These are phyloP conservation scores for Poeciliopsis turneri DNA, from an alignment of 2,797 vertebrate genomes.

Conservation along the genomic window DNA sequence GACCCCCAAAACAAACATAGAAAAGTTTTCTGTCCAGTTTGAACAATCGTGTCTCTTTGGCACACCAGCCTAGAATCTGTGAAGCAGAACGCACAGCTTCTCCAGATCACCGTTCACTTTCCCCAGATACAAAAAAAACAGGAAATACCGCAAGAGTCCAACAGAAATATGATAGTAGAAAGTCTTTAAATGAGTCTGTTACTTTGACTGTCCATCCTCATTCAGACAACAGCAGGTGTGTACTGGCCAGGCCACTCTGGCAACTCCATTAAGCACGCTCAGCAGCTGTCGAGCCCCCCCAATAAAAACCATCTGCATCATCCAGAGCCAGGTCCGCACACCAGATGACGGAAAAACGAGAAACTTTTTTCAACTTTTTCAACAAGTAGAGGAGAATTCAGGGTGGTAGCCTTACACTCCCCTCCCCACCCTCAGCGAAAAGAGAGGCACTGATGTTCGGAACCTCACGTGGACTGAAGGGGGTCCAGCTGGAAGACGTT, in stretches of 20 bases:
- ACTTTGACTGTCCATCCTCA: slow-evolving; percentile 39
- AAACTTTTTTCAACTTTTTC: slow-evolving; percentile 49
- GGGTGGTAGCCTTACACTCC: slow-evolving; percentile 30
- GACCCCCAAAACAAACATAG: slow-evolving; percentile 48
- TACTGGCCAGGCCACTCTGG: slow-evolving; percentile 69
- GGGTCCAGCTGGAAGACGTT: slow-evolving; percentile 95
- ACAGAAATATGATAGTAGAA: slow-evolving; percentile 71
- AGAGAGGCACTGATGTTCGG: neutral
- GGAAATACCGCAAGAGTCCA: slow-evolving; percentile 65
- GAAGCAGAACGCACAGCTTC: slow-evolving; percentile 52
- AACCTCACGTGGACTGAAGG: slow-evolving; percentile 89
- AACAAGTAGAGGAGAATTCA: neutral
- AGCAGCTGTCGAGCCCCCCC: slow-evolving; percentile 69
- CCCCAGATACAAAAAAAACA: slow-evolving; percentile 63
- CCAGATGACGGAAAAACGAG: slow-evolving; percentile 73
- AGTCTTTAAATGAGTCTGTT: slow-evolving; percentile 45
- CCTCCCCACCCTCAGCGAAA: slow-evolving; percentile 28
- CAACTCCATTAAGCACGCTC: slow-evolving; percentile 65
- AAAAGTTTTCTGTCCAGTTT: slow-evolving; percentile 67
- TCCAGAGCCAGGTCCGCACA: slow-evolving; percentile 52
- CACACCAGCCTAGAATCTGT: slow-evolving; percentile 70
- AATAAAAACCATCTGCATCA: slow-evolving; percentile 62
- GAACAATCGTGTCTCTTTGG: slow-evolving; percentile 75
- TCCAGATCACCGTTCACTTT: slow-evolving; percentile 37
- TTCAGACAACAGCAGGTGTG: slow-evolving; percentile 72